Percentiles rank a stretch among this genome's conserved stretches.
Evolutionary conservation across 2,888 invertebrate species (phyloP).

Genomic region (Dastarcus helophoroides): DNA sequence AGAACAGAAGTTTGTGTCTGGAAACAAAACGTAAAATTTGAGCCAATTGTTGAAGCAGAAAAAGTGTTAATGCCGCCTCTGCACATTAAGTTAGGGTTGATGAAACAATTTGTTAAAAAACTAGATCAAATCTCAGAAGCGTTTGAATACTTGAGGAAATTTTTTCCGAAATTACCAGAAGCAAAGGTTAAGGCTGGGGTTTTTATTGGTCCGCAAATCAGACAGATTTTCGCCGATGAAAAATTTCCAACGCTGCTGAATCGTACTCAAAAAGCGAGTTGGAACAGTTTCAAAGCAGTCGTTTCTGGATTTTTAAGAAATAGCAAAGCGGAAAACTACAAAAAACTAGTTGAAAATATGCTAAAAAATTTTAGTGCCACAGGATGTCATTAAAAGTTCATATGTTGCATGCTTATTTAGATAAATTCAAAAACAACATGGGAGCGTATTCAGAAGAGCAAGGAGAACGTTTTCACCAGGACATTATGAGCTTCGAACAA

Average conservation of each 20-base stretch:
- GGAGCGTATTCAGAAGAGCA: slow-evolving; percentile 22
- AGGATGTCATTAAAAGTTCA: slow-evolving; percentile 22
- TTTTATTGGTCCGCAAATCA: too few relatives aligned
- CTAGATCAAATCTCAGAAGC: slow-evolving; percentile 8
- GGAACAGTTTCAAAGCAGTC: slow-evolving; percentile 11
- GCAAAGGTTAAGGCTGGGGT: slow-evolving; percentile 7
- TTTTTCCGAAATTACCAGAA: slow-evolving; percentile 5
- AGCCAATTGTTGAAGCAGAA: slow-evolving; percentile 12
- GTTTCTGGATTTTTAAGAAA: slow-evolving; percentile 16
- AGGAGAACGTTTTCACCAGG: slow-evolving; percentile 23
- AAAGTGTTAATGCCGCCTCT: slow-evolving; percentile 13
- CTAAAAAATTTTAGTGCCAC: too few relatives aligned
- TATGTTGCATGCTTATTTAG: too few relatives aligned
- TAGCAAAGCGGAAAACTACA: slow-evolving; percentile 20
- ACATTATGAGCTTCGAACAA: slow-evolving; percentile 19
- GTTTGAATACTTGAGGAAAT: slow-evolving; percentile 8
- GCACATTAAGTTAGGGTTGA: slow-evolving; percentile 15
- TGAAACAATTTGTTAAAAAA: slow-evolving; percentile 14
- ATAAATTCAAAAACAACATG: too few relatives aligned
- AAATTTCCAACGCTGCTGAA: neutral
- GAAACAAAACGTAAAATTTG: slow-evolving; percentile 15
- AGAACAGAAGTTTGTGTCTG: slow-evolving; percentile 15
- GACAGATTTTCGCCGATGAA: too few relatives aligned
- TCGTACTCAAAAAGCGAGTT: neutral
- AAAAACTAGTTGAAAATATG: slow-evolving; percentile 17